These are phyloP conservation scores for Gandaritis pyraliata DNA, from an alignment of 2,888 invertebrate genomes.

Conservation along the genomic window DNA sequence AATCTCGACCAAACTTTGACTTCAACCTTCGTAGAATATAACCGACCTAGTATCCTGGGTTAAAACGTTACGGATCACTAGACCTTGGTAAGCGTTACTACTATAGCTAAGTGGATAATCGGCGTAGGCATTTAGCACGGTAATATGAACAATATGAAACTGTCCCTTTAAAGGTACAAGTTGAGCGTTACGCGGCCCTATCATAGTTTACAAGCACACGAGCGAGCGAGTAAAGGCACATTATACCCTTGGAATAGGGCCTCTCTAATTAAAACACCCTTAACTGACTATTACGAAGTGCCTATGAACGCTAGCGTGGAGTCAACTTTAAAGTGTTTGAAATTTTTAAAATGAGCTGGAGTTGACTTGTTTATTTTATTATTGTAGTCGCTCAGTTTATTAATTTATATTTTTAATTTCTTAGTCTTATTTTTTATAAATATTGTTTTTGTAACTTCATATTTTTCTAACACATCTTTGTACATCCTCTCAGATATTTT, in stretches of 20 bases:
- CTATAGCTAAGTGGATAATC: slow-evolving; percentile 59
- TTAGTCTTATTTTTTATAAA: no score
- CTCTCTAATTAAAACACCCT: slow-evolving; percentile 80
- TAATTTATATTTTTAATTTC: background rate
- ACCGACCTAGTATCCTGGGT: slow-evolving; percentile 4
- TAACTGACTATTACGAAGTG: slow-evolving; percentile 74
- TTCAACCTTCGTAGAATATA: slow-evolving; percentile 6
- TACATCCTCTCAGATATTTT: no score
- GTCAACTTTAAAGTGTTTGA: slow-evolving; percentile 27
- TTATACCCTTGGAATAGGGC: slow-evolving; percentile 76
- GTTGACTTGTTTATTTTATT: background rate
- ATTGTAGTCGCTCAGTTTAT: background rate
- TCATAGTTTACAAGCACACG: slow-evolving; percentile 75
- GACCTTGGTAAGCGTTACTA: slow-evolving; percentile 40
- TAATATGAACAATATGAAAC: slow-evolving; percentile 60
- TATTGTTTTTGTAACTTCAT: no score
- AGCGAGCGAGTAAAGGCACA: slow-evolving; percentile 71
- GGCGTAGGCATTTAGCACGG: slow-evolving; percentile 59
- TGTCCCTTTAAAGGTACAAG: slow-evolving; percentile 57
- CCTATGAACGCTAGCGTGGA: slow-evolving; percentile 60
- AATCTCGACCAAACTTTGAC: background rate
- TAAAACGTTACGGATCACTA: slow-evolving; percentile 18
- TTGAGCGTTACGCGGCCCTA: slow-evolving; percentile 57
- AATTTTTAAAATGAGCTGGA: slow-evolving; percentile 26
- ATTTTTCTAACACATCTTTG: no score